These are phyloP conservation scores for Antheraea pernyi DNA, from an alignment of 1,140 invertebrate species.

Conservation along the genomic window DNA sequence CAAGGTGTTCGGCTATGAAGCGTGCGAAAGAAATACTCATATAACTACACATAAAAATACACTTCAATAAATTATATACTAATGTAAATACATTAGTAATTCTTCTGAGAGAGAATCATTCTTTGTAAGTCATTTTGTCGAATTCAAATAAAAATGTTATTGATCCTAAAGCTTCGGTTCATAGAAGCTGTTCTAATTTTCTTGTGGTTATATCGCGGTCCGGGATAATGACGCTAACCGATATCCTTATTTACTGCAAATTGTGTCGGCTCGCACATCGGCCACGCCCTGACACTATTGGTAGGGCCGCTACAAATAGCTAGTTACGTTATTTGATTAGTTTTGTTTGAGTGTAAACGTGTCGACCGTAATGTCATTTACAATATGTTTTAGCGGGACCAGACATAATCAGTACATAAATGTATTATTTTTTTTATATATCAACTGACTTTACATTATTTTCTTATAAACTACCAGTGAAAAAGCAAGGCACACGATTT, in stretches of 20 bases:
- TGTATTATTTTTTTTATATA: background rate
- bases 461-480: too few relatives aligned
- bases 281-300: background rate
- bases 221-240: constrained; percentile 61
- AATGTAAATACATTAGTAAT: too few relatives aligned
- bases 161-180: background rate
- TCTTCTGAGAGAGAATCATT: background rate
- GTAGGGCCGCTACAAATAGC: constrained; percentile 15
- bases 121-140: background rate
- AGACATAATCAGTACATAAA: background rate
- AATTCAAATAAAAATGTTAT: background rate
- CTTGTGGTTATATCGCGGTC: constrained; percentile 20
- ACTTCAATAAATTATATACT: too few relatives aligned
- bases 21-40: too few relatives aligned
- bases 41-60: too few relatives aligned
- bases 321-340: constrained; percentile 26
- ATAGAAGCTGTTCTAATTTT: background rate
- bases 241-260: constrained; percentile 71
- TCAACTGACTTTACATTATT: too few relatives aligned
- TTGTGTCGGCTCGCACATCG: constrained; percentile 35
- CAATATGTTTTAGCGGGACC: background rate
- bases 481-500: too few relatives aligned
- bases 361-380: background rate
- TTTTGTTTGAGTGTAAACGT: constrained; percentile 15
- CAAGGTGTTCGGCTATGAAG: too few relatives aligned